Evolutionary conservation across 2,888 invertebrate genomes (phyloP), one percentile per base, ranked within the genome.

Genomic region (Empis stercorea): DNA sequence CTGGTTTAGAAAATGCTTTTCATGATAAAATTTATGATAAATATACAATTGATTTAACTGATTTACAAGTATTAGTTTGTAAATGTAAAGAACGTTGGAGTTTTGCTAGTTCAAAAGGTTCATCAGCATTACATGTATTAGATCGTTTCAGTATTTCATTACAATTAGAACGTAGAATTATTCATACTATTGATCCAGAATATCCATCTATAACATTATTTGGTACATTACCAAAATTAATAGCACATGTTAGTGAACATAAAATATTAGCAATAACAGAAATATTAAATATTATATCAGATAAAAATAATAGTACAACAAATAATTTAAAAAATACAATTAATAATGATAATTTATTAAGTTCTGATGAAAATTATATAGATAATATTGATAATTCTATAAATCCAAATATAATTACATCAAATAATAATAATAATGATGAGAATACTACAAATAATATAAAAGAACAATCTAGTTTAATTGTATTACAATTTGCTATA

Each of bases 61-160:
- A 91, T 58, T 69, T 84, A 55, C 91, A 95, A 71, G 82, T 95
- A 45, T 70, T 96, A 54, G 86, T 93, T 43, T 92, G 92, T 1
- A 83, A 84, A 63, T 85, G 84, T 32, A 83, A 84, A 53, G 93
- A 94, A 62, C 87, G 88, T 67, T 92, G 91, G 87, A 81, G 85
- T 58, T 86, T 86, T 61, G 91, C 91, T 3, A 84, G 88, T 59
- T 77, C 84, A 17, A 83, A 87, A 64, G 84, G 84, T 36, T 83
- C 87, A 11, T 92, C 92, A 1, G 79, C 81, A 44, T 72, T 93
- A 55, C 94, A 95, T 61, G 78, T 95, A 27, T 72, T 96, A 32
- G 89, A 91, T 61, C 73, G 81, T 58, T 87, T 87, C 67, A 80
- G 76, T 61, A 81, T 81, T 52, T 74, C 76, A 23, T 61, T 81